Evolutionary conservation across 2,888 invertebrate genomes (phyloP).

Genomic region (Nomada lathburiana): DNA sequence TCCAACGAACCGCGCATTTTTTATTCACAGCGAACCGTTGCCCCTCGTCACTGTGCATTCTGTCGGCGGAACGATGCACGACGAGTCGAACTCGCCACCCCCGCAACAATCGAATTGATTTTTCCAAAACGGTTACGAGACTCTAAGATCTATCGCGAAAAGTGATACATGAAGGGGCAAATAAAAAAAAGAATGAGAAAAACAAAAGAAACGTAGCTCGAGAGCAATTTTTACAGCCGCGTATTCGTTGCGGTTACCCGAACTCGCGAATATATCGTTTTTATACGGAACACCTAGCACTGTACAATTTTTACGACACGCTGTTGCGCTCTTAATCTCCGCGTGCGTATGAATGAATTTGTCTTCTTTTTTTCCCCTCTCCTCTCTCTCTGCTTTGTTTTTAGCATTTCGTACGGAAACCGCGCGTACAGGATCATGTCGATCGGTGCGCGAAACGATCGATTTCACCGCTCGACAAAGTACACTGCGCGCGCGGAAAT

Average conservation of each 20-base stretch:
- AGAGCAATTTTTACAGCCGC: not conserved
- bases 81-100: not conserved
- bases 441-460: not conserved
- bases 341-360: conserved; percentile 7
- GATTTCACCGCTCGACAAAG: conserved; percentile 14
- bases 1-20: conserved; percentile 57
- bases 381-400: not conserved
- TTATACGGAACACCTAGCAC: not conserved
- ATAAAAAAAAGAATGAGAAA: not conserved
- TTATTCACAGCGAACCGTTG: conserved; percentile 26
- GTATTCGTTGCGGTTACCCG: not conserved
- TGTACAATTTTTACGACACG: conserved; percentile 7
- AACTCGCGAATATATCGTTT: conserved; percentile 13
- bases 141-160: not conserved
- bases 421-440: not conserved
- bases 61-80: conserved; percentile 35
- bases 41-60: conserved; percentile 33
- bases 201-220: not conserved
- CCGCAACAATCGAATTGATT: not conserved
- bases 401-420: not conserved
- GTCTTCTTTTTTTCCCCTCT: not conserved
- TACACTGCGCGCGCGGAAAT: not conserved
- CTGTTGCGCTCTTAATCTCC: not conserved
- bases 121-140: not conserved
- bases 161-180: not conserved